phyloP scores from a whole-genome alignment of 2,888 invertebrate genomes.

The Chrysodeixis includens region DNA sequence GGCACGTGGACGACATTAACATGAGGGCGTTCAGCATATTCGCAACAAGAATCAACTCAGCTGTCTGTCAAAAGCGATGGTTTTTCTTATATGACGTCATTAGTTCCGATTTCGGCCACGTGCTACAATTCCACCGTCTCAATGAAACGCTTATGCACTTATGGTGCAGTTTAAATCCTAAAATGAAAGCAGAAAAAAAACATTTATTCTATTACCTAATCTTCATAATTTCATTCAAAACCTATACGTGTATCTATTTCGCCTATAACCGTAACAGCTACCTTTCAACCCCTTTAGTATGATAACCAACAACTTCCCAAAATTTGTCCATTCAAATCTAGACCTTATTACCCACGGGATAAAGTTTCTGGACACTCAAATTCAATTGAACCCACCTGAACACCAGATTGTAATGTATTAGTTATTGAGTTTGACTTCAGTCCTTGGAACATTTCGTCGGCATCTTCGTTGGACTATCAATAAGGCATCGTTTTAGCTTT shows the following conservation, averaged over 20 bases:
- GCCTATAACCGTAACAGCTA: background rate
- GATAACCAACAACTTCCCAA: slow-evolving; percentile 30
- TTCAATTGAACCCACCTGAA: slow-evolving; percentile 32
- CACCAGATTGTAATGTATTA: slow-evolving; percentile 53
- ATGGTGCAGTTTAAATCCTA: no score
- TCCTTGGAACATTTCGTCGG: slow-evolving; percentile 36
- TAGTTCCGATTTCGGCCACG: no score
- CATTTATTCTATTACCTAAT: no score
- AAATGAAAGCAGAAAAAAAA: no score
- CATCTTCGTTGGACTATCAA: slow-evolving; percentile 33
- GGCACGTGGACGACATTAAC: no score
- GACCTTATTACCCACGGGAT: slow-evolving; percentile 43
- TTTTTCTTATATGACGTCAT: no score
- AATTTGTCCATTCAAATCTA: slow-evolving; percentile 32
- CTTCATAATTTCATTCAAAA: no score
- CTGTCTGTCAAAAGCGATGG: no score
- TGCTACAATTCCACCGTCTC: no score
- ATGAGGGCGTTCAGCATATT: no score
- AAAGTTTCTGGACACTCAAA: slow-evolving; percentile 36
- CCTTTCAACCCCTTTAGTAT: slow-evolving; percentile 32
- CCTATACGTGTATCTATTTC: background rate
- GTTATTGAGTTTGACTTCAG: slow-evolving; percentile 50
- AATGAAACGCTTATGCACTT: no score
- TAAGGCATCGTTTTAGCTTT: slow-evolving; percentile 27
- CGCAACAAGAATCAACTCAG: no score